Evolutionary conservation across 2,797 vertebrate genomes (phyloP).

Genomic region (Alca torda): DNA sequence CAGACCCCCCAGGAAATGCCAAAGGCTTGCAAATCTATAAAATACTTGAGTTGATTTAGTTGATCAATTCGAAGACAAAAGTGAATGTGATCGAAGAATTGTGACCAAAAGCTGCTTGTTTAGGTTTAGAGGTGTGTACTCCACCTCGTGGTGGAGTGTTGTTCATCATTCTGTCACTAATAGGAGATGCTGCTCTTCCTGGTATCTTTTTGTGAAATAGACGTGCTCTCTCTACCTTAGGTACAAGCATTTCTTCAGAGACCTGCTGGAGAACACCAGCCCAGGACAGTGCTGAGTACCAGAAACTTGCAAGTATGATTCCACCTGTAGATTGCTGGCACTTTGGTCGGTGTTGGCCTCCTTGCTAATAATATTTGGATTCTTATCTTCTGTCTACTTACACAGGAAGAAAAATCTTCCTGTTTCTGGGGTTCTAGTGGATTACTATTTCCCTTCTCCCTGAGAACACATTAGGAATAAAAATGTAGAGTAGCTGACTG

Average conservation of each 20-base stretch:
- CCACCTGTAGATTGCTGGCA: background rate
- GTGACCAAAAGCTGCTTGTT: background rate
- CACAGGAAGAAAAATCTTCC: background rate
- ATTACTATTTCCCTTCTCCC: background rate
- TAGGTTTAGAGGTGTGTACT: background rate
- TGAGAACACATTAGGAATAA: background rate
- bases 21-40: background rate
- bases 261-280: conserved; percentile 86
- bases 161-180: background rate
- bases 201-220: background rate
- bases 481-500: background rate
- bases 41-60: background rate
- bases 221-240: conserved; percentile 68
- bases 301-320: conserved; percentile 85
- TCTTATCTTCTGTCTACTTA: background rate
- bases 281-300: conserved; percentile 82
- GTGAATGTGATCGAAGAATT: background rate
- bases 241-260: conserved; percentile 85
- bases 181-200: background rate
- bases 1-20: background rate
- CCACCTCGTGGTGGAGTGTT: background rate
- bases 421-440: background rate
- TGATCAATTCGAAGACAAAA: background rate
- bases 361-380: background rate
- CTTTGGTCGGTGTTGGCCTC: background rate